Percentiles rank a stretch among this genome's conserved stretches.
These are phyloP conservation scores for Myzus persicae DNA, from an alignment of 1,140 invertebrate species.

Conservation along the genomic window DNA sequence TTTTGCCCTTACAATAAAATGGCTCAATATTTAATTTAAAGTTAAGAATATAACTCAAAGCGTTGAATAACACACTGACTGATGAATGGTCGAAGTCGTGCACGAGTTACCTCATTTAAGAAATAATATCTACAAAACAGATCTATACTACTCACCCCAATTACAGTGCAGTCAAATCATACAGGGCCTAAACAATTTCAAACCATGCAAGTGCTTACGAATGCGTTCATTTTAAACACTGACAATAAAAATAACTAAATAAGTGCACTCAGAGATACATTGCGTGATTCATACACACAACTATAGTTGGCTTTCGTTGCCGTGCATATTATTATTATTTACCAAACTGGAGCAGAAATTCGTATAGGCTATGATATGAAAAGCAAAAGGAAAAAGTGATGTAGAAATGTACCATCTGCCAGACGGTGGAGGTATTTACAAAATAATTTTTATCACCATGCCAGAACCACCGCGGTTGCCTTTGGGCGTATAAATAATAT, in stretches of 20 bases:
- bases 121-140: not conserved
- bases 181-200: not conserved
- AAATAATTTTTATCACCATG: not conserved
- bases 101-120: not conserved
- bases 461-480: not conserved
- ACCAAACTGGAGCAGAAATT: not conserved
- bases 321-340: not conserved
- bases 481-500: not conserved
- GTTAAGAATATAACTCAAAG: not conserved
- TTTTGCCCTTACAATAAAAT: too few relatives aligned
- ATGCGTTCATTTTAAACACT: fast-evolving
- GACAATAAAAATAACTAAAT: not conserved
- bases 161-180: not conserved
- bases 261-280: not conserved
- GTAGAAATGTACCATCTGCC: not conserved
- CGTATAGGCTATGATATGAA: not conserved
- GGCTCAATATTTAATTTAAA: too few relatives aligned
- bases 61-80: not conserved
- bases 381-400: not conserved
- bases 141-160: not conserved
- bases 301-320: not conserved
- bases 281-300: not conserved
- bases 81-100: not conserved
- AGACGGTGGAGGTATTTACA: not conserved
- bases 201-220: not conserved